phyloP scores from a whole-genome alignment of 2,888 invertebrate species.

The Crematogaster levior region DNA sequence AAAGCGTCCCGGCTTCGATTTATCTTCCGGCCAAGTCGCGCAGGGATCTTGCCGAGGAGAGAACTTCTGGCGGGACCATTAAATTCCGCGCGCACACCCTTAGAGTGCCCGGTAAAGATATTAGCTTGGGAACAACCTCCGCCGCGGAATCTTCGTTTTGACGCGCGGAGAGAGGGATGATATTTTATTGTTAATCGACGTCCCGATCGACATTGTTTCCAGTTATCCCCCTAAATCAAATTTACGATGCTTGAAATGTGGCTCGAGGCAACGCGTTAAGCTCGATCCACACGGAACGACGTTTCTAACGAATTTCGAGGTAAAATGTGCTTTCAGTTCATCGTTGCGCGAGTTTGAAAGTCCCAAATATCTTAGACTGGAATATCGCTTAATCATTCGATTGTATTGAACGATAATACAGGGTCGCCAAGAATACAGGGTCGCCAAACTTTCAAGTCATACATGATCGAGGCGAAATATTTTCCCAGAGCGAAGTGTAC shows the following conservation, averaged over 20 bases:
- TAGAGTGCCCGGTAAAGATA: conserved; percentile 9
- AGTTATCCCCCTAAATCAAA: conserved; percentile 43
- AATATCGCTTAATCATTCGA: not conserved
- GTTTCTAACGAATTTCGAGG: conserved; percentile 14
- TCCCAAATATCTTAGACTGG: not conserved
- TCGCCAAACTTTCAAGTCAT: not conserved
- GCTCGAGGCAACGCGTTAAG: conserved; percentile 27
- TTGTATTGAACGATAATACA: conserved; percentile 1
- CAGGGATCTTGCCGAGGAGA: conserved; percentile 57
- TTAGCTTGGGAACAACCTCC: conserved; percentile 26
- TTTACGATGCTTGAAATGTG: conserved; percentile 31
- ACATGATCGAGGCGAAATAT: not conserved
- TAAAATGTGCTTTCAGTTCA: conserved; percentile 9
- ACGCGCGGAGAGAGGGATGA: conserved; percentile 25
- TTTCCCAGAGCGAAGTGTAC: conserved; percentile 35
- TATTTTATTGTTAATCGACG: conserved; percentile 51
- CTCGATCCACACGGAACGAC: not conserved
- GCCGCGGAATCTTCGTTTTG: conserved; percentile 37
- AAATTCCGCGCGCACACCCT: conserved; percentile 54
- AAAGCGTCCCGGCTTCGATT: conserved; percentile 63
- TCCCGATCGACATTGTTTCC: conserved; percentile 28
- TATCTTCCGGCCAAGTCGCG: conserved; percentile 60
- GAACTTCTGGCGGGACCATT: conserved; percentile 66
- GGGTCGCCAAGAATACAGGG: not conserved
- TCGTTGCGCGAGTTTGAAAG: conserved; percentile 4